Evolutionary conservation across 1,140 invertebrate species (phyloP), one percentile per base, ranked within the genome.

Genomic region (Drosophila subpulchrella): DNA sequence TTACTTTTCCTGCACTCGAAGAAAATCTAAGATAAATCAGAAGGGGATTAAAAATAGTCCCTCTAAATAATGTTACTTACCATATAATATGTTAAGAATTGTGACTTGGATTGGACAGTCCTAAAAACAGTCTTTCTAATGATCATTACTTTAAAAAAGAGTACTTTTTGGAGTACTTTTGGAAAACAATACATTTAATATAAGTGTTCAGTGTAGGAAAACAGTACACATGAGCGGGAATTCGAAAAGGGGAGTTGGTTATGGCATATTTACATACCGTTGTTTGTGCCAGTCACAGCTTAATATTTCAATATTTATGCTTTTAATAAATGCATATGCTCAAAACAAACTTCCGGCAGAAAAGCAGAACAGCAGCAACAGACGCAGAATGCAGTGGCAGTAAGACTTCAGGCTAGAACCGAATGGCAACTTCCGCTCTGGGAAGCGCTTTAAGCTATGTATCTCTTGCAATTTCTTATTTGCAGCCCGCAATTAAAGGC

Each of bases 231-330:
- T 32, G 27, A 20, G 59, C 13, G 12, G 15, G 8, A 55, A 11
- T 13, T 27, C 20, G 2, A 15, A 34, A 17, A 17, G 34, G 12
- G 56, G 30, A 17, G 41, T 34, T 17, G 34, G 42, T 38, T 24
- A 42, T 39, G n/a, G 42, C 27, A 51, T 73, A 77, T 77, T 70
- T 78, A 57, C 75, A 77, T 77, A 41, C 30, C 57, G 71, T 88
- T 86, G 84, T 83, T 88, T 88, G 83, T 88, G 83, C 65, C 83
- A 86, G 75, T 86, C 67, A 83, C 79, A 88, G 83, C 84, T 90
- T 89, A 89, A 89, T 89, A 89, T 90, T 90, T 90, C 84, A 89
- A 89, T 89, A 89, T 89, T 89, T 89, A 89, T 89, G 85, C 85
- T 75, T 84, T 89, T 89, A 89, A 89, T 89, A 89, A 89, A 89